Evolutionary conservation across 2,797 vertebrate species (phyloP).

Genomic region (Chelon labrosus): DNA sequence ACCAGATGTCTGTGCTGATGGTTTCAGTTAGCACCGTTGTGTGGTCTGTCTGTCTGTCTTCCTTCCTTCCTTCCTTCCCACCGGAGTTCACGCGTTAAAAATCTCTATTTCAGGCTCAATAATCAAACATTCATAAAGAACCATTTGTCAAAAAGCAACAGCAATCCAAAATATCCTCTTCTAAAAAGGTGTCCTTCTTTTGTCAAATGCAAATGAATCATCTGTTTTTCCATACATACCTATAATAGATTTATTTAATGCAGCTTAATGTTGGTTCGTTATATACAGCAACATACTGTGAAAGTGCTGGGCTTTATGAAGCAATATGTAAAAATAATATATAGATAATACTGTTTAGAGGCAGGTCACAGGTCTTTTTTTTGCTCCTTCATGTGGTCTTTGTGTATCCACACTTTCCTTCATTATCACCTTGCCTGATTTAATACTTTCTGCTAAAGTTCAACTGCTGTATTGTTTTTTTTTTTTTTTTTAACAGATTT

Average conservation of each 20-base stretch:
- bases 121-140: conserved; percentile 16
- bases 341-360: conserved; percentile 78
- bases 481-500: conserved; percentile 8
- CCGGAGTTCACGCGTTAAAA: too few species aligned
- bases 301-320: conserved; percentile 84
- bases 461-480: background rate
- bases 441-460: conserved; percentile 55
- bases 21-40: background rate
- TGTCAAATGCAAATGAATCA: conserved; percentile 47
- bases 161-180: conserved; percentile 38
- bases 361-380: conserved; percentile 51
- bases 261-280: conserved; percentile 74
- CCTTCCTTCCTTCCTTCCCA: too few species aligned
- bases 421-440: conserved; percentile 11
- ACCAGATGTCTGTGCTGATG: too few species aligned
- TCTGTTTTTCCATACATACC: conserved; percentile 46
- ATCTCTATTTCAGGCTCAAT: background rate
- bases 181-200: conserved; percentile 32
- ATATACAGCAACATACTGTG: conserved; percentile 74
- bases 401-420: conserved; percentile 34
- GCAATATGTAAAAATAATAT: conserved; percentile 65
- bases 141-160: conserved; percentile 6
- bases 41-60: too few species aligned
- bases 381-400: conserved; percentile 54
- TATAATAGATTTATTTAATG: conserved; percentile 47